Evolutionary conservation across 2,113 vertebrate species (phyloP).

Genomic region (Polyodon spathula): DNA sequence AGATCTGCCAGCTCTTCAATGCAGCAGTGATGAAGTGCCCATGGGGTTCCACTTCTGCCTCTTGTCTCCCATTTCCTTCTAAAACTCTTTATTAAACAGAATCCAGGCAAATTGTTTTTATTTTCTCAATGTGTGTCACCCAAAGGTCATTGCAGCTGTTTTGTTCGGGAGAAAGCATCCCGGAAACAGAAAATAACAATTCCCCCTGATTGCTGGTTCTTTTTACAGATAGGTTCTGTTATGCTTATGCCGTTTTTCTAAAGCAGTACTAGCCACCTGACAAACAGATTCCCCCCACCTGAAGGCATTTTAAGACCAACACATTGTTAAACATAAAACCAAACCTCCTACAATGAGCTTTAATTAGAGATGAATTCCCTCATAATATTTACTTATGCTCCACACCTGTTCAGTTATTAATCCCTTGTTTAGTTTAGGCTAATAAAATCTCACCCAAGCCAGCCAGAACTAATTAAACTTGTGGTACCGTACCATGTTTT

Average conservation of each 20-base stretch:
- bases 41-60: conserved; percentile 55
- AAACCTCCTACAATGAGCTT: neutral
- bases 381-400: conserved; percentile 3
- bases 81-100: conserved; percentile 65
- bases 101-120: conserved; percentile 50
- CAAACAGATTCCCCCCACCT: neutral
- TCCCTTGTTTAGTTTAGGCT: conserved; percentile 5
- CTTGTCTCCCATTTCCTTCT: conserved; percentile 67
- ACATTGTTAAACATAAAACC: neutral
- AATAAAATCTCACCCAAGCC: neutral
- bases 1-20: conserved; percentile 60
- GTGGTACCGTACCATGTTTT: neutral
- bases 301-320: neutral
- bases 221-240: neutral
- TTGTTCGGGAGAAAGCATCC: conserved; percentile 8
- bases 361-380: conserved; percentile 1
- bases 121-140: conserved; percentile 45
- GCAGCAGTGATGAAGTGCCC: conserved; percentile 37
- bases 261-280: neutral
- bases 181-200: neutral
- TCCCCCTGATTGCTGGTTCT: neutral
- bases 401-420: neutral
- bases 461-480: neutral
- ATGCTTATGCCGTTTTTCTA: neutral
- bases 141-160: conserved; percentile 53